phyloP scores from a whole-genome alignment of 2,113 vertebrate genomes.

The Cyrtonyx montezumae region DNA sequence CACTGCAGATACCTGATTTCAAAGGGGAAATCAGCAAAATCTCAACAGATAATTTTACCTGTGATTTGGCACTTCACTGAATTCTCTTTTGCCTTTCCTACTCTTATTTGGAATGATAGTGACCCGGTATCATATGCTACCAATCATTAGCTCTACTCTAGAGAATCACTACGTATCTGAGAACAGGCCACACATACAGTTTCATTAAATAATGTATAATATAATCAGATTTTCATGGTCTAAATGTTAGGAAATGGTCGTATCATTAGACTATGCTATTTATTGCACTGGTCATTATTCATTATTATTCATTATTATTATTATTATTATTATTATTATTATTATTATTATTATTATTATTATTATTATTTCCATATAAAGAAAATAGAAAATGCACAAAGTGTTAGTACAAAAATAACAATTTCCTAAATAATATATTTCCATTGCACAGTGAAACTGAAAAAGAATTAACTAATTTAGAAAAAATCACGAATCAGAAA shows the following conservation, averaged over 20 bases:
- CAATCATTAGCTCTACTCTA: neutral
- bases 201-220: neutral
- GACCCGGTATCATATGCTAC: neutral
- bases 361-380: neutral
- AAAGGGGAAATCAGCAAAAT: constrained; percentile 11
- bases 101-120: neutral
- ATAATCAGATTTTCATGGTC: neutral
- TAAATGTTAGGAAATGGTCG: neutral
- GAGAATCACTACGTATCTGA: neutral
- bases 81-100: neutral
- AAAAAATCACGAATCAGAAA: neutral
- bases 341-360: neutral
- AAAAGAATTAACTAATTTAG: neutral
- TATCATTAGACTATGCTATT: neutral
- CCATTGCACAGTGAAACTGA: neutral
- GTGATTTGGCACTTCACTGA: neutral
- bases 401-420: neutral
- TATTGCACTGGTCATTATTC: neutral
- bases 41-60: neutral
- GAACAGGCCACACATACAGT: neutral
- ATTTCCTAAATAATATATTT: neutral
- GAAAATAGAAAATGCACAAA: neutral
- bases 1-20: neutral
- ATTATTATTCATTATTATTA: too few relatives aligned
- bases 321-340: neutral